Conservation (phyloP, 1,140 invertebrate genomes). For the Cryptotermes secundus region DNA sequence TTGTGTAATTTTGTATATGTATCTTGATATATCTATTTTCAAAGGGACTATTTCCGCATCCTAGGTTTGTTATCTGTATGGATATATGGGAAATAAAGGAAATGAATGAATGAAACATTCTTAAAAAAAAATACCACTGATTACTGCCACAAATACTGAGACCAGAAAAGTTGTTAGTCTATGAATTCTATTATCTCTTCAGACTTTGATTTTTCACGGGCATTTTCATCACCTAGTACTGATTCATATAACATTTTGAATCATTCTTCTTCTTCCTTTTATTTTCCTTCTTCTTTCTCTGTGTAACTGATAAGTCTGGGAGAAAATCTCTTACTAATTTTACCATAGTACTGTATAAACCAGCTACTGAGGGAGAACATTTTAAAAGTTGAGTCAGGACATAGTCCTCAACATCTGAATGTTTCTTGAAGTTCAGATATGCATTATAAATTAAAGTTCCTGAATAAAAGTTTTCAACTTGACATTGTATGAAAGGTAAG, state of each 20-base stretch:
- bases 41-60: too few species aligned
- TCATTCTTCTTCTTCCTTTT: not conserved
- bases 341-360: not conserved
- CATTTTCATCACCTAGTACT: not conserved
- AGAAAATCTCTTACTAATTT: not conserved
- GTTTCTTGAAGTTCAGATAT: slow-evolving; percentile 56
- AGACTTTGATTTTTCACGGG: not conserved
- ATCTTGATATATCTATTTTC: too few species aligned
- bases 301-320: not conserved
- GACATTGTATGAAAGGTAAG: slow-evolving; percentile 54
- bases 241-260: not conserved
- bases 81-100: too few species aligned
- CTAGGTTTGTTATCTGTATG: too few species aligned
- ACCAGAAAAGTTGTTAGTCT: not conserved
- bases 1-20: too few species aligned
- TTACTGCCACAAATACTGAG: not conserved
- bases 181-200: not conserved
- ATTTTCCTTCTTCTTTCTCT: not conserved
- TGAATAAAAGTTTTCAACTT: slow-evolving; percentile 61
- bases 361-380: not conserved
- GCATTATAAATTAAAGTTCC: slow-evolving; percentile 75
- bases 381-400: slow-evolving; percentile 1
- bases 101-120: too few species aligned
- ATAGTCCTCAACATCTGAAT: slow-evolving; percentile 44
- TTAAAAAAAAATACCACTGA: too few species aligned